These are phyloP conservation scores for Euglossa dilemma DNA, from an alignment of 1,140 invertebrate species.

Conservation along the genomic window DNA sequence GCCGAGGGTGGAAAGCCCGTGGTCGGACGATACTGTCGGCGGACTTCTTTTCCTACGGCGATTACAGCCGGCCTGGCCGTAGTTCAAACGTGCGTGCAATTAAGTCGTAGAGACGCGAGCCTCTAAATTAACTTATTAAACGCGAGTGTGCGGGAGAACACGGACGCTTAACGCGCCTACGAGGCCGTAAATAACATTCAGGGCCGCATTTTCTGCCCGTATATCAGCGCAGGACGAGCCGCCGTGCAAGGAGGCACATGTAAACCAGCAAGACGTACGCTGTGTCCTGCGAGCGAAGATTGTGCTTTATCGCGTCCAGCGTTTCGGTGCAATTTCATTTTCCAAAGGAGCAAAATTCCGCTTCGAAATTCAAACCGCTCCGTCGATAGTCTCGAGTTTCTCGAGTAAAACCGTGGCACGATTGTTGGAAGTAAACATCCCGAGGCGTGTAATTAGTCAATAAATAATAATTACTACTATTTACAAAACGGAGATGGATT, in stretches of 20 bases:
- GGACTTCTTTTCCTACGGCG: constrained; percentile 32
- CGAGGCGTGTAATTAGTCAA: too few species aligned
- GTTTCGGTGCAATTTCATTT: neutral
- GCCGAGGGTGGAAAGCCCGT: neutral
- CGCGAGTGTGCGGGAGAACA: constrained; percentile 10
- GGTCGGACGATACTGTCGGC: constrained; percentile 11
- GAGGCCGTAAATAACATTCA: constrained; percentile 72
- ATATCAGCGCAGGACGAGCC: constrained; percentile 52
- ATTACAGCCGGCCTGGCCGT: constrained; percentile 10
- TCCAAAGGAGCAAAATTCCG: neutral
- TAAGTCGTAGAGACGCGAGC: constrained; percentile 52
- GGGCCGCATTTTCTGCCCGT: constrained; percentile 66
- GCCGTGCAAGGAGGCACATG: constrained; percentile 4
- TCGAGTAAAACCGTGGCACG: too few species aligned
- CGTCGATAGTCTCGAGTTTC: too few species aligned
- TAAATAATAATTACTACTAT: too few species aligned
- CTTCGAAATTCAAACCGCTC: too few species aligned
- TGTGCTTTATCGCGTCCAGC: neutral
- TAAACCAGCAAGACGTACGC: constrained; percentile 7
- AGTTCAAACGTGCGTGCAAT: constrained; percentile 58
- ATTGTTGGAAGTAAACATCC: too few species aligned
- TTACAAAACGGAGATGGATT: too few species aligned
- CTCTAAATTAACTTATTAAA: constrained; percentile 75
- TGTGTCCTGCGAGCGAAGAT: constrained; percentile 5
- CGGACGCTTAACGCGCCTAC: constrained; percentile 27